Base-by-base conservation (phyloP, 2,797 vertebrate species). In the Alexandromys oeconomus region DNA sequence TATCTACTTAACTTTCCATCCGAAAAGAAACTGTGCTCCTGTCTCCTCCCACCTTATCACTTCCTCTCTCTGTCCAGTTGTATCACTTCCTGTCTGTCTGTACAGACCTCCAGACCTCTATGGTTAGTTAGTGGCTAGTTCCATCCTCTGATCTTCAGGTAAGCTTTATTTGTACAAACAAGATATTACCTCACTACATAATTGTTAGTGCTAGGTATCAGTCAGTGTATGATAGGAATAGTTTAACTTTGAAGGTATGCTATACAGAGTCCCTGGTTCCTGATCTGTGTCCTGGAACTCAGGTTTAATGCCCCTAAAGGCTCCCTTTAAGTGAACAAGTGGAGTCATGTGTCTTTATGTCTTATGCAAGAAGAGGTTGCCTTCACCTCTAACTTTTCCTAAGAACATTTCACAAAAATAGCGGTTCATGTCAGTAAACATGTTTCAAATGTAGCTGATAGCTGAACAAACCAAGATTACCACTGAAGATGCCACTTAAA, bases 401-500 rank as follows among this genome's bases (percentile, higher is more conserved):
- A 34, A 77, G 46, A 57, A 59, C 6, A 37, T 94, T 76, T 95
- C 74, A 86, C 23, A 86, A 63, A 86, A 95, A 51, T 7, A 67
- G 61, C 7, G 43, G 77, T 85, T 78, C 31, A n/a, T 59, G 1
- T 85, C 71, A 90, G 34, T 86, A 89, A 96, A 67, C 48, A 78
- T 59, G 12, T 92, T 93, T 95, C 46, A 59, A 89, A 69, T 65
- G 37, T 23, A 73, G 81, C 73, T 48, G 76, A 86, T 25, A 81
- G 29, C 43, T 81, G 94, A 95, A 48, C 31, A 93, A 95, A 77
- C 71, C 73, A 63, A 97, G 74, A 79, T 93, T 69, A 90, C 40
- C 23, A 71, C 63, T 80, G 79, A 88, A n/a, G 73, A 93, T 88
- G 11, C 51, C 81, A 87, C 65, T 87, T 61, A 71, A 69, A 91